phyloP scores from a whole-genome alignment of 2,888 invertebrate species.

The Ferdinandea cuprea region DNA sequence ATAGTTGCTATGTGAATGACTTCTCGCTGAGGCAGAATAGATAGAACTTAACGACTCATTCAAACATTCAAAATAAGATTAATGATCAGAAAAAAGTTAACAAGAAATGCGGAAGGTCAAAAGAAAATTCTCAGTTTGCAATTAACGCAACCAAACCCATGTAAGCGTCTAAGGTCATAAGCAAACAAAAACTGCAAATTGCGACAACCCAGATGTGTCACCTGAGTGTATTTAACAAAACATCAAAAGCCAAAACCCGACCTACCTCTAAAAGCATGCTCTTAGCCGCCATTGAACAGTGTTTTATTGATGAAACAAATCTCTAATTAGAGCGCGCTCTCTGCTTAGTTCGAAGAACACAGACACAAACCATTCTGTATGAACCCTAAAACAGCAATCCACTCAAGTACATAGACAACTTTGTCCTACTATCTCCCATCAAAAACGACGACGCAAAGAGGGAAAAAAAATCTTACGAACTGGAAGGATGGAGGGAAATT shows the following conservation, averaged over 20 bases:
- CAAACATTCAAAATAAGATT: no score
- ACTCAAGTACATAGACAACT: conserved; percentile 12
- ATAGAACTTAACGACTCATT: no score
- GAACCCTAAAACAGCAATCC: conserved; percentile 1
- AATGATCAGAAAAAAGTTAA: no score
- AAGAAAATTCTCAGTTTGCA: no score
- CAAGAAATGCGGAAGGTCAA: no score
- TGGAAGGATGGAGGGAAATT: conserved; percentile 46
- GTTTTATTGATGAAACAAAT: conserved; percentile 5
- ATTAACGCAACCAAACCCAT: no score
- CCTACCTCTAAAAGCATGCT: neutral
- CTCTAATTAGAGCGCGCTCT: neutral
- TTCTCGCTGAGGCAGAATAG: no score
- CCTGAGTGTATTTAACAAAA: neutral
- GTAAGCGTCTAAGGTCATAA: no score
- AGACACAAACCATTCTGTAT: neutral
- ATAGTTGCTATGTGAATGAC: no score
- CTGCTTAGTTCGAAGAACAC: neutral
- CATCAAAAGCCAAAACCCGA: neutral
- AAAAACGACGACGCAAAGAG: no score
- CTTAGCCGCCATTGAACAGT: neutral
- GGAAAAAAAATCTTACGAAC: conserved; percentile 8
- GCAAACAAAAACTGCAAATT: no score
- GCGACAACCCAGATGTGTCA: no score
- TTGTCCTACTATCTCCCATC: neutral